A percentile compares a stretch with the other conserved stretches of the same genome.
These are phyloP conservation scores for Chrysina gloriosa DNA, from an alignment of 2,888 invertebrate species.

Conservation along the genomic window DNA sequence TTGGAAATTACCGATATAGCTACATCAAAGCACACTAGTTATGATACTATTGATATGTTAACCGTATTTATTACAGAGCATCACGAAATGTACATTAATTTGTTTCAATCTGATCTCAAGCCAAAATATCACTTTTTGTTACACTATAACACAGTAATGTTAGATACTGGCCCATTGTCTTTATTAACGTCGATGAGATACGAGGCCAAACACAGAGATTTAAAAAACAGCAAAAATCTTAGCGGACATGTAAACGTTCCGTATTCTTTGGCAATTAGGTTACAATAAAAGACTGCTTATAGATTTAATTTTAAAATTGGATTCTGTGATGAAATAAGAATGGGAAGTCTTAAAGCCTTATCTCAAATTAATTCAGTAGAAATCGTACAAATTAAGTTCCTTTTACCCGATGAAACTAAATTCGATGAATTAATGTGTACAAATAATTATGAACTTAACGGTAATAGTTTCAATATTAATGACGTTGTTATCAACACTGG, in stretches of 20 bases:
- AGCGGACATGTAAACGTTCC: constrained; percentile 36
- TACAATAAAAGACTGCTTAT: constrained; percentile 42
- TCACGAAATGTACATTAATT: constrained; percentile 38
- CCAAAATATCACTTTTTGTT: constrained; percentile 39
- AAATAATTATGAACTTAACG: neutral
- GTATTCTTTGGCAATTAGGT: constrained; percentile 40
- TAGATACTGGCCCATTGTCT: constrained; percentile 38
- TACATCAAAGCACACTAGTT: constrained; percentile 19
- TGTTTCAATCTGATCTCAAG: constrained; percentile 40
- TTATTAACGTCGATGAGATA: constrained; percentile 42
- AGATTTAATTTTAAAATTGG: constrained; percentile 40
- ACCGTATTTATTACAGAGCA: constrained; percentile 38
- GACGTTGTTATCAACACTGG: neutral
- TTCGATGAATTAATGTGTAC: neutral
- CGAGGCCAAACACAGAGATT: constrained; percentile 44
- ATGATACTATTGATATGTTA: constrained; percentile 30
- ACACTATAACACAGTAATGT: constrained; percentile 36
- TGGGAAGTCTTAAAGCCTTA: constrained; percentile 5
- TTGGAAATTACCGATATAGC: constrained; percentile 39
- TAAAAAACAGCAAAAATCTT: constrained; percentile 35
- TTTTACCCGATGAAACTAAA: neutral
- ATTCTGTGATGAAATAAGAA: constrained; percentile 27
- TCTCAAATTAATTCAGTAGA: too few relatives aligned
- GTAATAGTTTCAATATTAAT: neutral
- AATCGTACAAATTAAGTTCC: neutral